These are phyloP conservation scores for Ctenoplectra terminalis DNA, from an alignment of 1,140 invertebrate species.

Conservation along the genomic window DNA sequence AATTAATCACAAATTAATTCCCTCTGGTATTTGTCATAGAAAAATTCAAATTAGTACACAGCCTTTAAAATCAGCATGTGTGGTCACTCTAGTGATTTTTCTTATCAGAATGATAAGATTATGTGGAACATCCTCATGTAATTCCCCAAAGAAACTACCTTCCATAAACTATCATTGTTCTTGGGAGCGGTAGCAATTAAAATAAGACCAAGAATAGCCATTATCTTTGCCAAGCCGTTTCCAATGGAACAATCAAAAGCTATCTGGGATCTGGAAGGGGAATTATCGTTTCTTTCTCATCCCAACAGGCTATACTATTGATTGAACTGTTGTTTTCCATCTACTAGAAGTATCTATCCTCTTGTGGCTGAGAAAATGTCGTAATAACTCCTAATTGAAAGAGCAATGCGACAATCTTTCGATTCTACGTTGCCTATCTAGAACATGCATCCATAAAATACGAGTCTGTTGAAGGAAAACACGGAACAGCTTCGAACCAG, in stretches of 20 bases:
- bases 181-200: not conserved
- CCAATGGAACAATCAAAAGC: not conserved
- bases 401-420: constrained; percentile 6
- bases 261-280: not conserved
- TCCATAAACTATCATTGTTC: not conserved
- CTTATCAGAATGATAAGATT: not conserved
- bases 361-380: not conserved
- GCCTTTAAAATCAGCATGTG: no score
- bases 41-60: no score
- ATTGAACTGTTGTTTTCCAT: not conserved
- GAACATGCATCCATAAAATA: not conserved
- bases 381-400: constrained; percentile 20
- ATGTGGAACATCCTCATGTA: not conserved
- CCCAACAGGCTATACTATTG: not conserved
- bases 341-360: not conserved
- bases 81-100: no score
- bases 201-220: not conserved
- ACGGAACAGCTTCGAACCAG: not conserved
- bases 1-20: not conserved
- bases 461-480: not conserved
- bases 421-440: not conserved
- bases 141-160: not conserved
- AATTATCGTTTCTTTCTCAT: constrained; percentile 1
- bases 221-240: not conserved
- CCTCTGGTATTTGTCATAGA: no score